A percentile compares a stretch with the other conserved stretches of the same genome.
Conservation (phyloP, 2,888 invertebrate species). For the Chaetogeoica ovagalla region DNA sequence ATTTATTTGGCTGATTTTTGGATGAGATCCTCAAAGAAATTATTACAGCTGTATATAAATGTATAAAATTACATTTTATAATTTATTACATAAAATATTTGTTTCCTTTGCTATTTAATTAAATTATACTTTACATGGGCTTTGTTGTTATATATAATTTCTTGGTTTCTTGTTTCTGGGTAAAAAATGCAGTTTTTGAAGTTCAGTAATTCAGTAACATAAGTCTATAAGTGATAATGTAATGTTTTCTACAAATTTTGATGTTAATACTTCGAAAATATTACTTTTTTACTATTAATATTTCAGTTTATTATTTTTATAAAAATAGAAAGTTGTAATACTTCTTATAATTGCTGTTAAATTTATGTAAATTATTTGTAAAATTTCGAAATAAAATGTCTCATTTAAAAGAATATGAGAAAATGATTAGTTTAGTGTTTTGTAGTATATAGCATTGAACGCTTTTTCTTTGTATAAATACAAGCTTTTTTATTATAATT, state of each 20-base stretch:
- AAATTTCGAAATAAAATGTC: not conserved
- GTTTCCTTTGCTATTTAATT: constrained; percentile 32
- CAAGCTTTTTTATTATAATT: constrained; percentile 11
- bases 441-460: constrained; percentile 31
- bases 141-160: not conserved
- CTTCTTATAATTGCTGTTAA: too few species aligned
- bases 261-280: too few species aligned
- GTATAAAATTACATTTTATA: constrained; percentile 11
- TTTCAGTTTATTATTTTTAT: too few species aligned
- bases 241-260: too few species aligned
- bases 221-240: too few species aligned
- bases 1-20: constrained; percentile 55
- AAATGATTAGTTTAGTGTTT: constrained; percentile 16
- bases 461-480: constrained; percentile 17
- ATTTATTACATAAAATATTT: not conserved
- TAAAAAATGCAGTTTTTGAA: not conserved
- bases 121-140: constrained; percentile 19
- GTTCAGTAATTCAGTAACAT: not conserved
- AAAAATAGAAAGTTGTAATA: too few species aligned
- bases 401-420: not conserved
- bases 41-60: constrained; percentile 20
- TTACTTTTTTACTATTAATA: too few species aligned
- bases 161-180: constrained; percentile 1
- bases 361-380: not conserved
- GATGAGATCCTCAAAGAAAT: constrained; percentile 40